Evolutionary conservation across 2,888 invertebrate species (phyloP).

Genomic region (Eupithecia dodoneata): DNA sequence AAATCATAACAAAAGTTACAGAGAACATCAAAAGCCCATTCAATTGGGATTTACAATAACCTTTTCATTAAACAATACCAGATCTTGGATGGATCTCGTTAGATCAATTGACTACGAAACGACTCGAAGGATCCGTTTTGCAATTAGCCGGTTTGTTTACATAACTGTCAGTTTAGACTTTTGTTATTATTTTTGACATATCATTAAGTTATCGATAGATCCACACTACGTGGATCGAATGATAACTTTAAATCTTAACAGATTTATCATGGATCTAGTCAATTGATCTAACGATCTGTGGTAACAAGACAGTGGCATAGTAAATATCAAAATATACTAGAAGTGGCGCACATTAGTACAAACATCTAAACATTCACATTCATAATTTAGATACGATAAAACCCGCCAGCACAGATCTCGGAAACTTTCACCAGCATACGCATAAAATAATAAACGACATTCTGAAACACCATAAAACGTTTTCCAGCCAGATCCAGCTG

Average conservation of each 20-base stretch:
- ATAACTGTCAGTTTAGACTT: too few species aligned
- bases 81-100: not conserved
- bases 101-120: not conserved
- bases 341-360: not conserved
- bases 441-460: constrained; percentile 17
- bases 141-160: too few species aligned
- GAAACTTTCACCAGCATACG: constrained; percentile 16
- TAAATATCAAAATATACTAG: not conserved
- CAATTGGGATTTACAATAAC: not conserved
- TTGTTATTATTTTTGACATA: too few species aligned
- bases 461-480: constrained; percentile 19
- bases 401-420: constrained; percentile 1
- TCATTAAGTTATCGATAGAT: too few species aligned
- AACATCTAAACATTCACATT: constrained; percentile 5
- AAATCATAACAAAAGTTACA: not conserved
- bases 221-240: too few species aligned
- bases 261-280: too few species aligned
- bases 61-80: not conserved
- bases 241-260: too few species aligned
- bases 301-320: not conserved
- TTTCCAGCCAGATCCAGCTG: constrained; percentile 26
- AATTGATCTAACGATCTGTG: too few species aligned
- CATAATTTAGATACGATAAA: constrained; percentile 2
- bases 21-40: not conserved
- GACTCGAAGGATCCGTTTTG: too few species aligned